Conservation (phyloP, 2,797 vertebrate species). For the Pangasius krempfi region DNA sequence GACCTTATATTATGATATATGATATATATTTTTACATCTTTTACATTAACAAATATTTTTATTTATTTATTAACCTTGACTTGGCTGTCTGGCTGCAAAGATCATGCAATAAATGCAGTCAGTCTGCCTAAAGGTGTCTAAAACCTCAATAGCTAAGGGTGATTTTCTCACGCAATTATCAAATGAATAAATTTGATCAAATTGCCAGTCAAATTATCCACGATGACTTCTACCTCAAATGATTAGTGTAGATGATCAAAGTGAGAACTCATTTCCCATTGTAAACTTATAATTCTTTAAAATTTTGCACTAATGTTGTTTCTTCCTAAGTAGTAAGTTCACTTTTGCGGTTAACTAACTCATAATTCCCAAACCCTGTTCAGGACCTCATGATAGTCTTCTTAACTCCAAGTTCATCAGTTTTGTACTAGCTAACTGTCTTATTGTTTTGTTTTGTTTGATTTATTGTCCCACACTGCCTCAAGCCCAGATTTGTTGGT, state of each 20-base stretch:
- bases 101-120: neutral
- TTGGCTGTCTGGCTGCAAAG: neutral
- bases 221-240: neutral
- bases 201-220: neutral
- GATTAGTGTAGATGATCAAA: neutral
- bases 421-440: neutral
- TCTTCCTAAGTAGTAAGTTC: neutral
- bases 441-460: neutral
- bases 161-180: neutral
- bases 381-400: too few relatives aligned
- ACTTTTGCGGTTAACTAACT: too few relatives aligned
- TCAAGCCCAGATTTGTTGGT: neutral
- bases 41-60: neutral
- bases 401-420: neutral
- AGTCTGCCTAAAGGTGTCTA: neutral
- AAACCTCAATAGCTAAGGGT: neutral
- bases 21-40: neutral
- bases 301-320: neutral
- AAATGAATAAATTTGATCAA: neutral
- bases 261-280: neutral
- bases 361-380: too few relatives aligned
- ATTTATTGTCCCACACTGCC: neutral
- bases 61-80: neutral
- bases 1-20: neutral
- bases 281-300: neutral